phyloP scores from a whole-genome alignment of 2,113 vertebrate genomes.

The Lates calcarifer region DNA sequence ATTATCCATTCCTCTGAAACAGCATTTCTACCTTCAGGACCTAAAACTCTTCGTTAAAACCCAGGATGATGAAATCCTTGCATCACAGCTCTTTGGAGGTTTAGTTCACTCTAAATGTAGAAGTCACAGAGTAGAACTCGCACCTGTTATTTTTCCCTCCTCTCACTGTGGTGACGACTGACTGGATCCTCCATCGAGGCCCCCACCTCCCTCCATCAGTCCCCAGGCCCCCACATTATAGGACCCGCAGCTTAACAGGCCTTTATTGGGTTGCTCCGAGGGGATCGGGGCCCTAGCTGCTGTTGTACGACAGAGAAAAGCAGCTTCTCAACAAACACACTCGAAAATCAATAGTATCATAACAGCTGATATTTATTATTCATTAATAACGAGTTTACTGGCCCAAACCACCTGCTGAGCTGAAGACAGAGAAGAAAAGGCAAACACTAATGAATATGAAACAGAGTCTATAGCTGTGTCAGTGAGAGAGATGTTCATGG shows the following conservation, averaged over 20 bases:
- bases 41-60: not conserved
- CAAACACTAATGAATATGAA: not conserved
- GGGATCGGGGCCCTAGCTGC: constrained; percentile 41
- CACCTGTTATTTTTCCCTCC: too few relatives aligned
- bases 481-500: not conserved
- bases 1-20: not conserved
- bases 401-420: constrained; percentile 80
- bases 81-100: fast-evolving
- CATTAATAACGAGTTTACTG: constrained; percentile 82
- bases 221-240: not conserved
- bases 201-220: not conserved
- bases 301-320: constrained; percentile 78
- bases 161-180: not conserved
- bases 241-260: constrained; percentile 14
- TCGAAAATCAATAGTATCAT: constrained; percentile 86
- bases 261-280: constrained; percentile 49
- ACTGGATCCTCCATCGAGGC: not conserved
- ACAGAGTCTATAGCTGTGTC: not conserved
- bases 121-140: not conserved
- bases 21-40: not conserved
- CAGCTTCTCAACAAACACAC: constrained; percentile 82
- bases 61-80: not conserved
- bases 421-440: not conserved
- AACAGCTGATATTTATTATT: constrained; percentile 86
- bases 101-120: not conserved